phyloP scores from a whole-genome alignment of 1,140 invertebrate genomes.

The Adoxophyes honmai region DNA sequence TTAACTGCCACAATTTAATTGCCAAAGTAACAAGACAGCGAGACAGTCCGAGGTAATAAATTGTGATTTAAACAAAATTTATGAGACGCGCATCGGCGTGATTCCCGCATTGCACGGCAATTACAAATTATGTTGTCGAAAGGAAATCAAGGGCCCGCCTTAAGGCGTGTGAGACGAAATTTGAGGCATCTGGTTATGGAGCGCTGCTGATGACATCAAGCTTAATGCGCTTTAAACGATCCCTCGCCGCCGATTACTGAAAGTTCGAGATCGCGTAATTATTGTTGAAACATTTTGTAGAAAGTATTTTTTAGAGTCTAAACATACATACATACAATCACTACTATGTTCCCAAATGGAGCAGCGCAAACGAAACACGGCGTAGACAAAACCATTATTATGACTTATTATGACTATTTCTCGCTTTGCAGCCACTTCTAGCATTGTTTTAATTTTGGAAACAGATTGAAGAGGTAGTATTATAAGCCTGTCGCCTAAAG shows the following conservation, averaged over 20 bases:
- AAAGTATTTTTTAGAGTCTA: too few relatives aligned
- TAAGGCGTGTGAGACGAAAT: conserved; percentile 5
- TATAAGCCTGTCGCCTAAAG: too few relatives aligned
- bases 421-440: too few relatives aligned
- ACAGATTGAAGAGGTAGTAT: too few relatives aligned
- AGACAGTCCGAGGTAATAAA: background rate
- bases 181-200: conserved; percentile 8
- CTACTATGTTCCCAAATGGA: too few relatives aligned
- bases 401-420: too few relatives aligned
- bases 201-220: background rate
- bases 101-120: background rate
- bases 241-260: background rate
- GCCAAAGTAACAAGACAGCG: background rate
- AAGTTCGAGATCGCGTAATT: too few relatives aligned
- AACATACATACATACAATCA: too few relatives aligned
- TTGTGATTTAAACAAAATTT: conserved; percentile 2
- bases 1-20: background rate
- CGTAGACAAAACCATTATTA: too few relatives aligned
- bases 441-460: too few relatives aligned
- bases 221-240: background rate
- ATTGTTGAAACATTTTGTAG: too few relatives aligned
- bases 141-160: background rate
- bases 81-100: background rate
- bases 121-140: conserved; percentile 10
- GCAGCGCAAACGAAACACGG: too few relatives aligned